phyloP scores from a whole-genome alignment of 2,113 vertebrate genomes.

The Nothobranchius furzeri region DNA sequence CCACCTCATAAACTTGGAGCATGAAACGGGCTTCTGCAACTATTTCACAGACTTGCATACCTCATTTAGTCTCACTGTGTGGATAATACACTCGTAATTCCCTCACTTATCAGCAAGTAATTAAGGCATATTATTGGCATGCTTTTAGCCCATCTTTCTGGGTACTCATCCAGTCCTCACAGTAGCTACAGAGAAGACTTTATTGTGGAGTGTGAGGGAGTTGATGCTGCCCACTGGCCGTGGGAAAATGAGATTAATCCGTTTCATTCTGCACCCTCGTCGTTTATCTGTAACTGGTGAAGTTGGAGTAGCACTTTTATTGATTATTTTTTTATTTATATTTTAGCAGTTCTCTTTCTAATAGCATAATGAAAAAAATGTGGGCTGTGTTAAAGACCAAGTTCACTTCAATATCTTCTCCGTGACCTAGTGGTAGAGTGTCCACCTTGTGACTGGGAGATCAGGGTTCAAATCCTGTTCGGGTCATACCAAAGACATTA shows the following conservation, averaged over 20 bases:
- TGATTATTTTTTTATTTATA: too few relatives aligned
- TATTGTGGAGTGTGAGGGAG: conserved; percentile 35
- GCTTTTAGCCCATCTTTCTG: conserved; percentile 25
- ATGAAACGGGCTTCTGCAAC: conserved; percentile 13
- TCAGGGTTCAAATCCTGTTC: too few relatives aligned
- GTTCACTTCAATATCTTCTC: too few relatives aligned
- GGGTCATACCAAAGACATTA: too few relatives aligned
- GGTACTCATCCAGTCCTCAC: conserved; percentile 25
- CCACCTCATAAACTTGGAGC: conserved; percentile 10
- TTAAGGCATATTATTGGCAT: conserved; percentile 46
- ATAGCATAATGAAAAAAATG: too few relatives aligned
- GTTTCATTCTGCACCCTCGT: conserved; percentile 17
- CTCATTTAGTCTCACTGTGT: conserved; percentile 36
- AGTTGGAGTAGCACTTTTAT: too few relatives aligned
- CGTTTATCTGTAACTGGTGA: background rate
- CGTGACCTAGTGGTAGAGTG: too few relatives aligned
- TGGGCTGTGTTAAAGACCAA: too few relatives aligned
- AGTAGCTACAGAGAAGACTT: conserved; percentile 30
- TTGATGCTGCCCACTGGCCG: conserved; percentile 20
- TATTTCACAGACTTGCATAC: conserved; percentile 36
- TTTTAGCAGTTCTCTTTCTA: too few relatives aligned
- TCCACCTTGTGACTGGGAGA: too few relatives aligned
- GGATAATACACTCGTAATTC: conserved; percentile 39
- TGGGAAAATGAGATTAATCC: conserved; percentile 35
- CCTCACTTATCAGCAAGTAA: conserved; percentile 54